These are phyloP conservation scores for Euproctis similis DNA, from an alignment of 2,888 invertebrate species.

Conservation along the genomic window DNA sequence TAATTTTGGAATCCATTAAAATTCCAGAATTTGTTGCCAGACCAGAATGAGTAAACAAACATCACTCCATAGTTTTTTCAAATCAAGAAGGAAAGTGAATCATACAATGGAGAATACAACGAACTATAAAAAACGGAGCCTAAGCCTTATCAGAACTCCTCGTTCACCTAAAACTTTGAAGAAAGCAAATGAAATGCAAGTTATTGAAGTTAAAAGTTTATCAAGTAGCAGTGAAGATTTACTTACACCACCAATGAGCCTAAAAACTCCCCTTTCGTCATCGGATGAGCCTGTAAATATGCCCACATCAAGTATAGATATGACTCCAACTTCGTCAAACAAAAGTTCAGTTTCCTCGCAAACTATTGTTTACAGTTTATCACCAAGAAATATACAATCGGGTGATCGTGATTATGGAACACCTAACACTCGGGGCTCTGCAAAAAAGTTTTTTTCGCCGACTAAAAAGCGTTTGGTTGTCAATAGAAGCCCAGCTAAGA, in stretches of 20 bases:
- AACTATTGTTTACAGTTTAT: constrained; percentile 13
- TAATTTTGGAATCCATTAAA: too few species aligned
- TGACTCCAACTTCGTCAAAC: background rate
- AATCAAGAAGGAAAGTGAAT: constrained; percentile 17
- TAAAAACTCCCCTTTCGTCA: background rate
- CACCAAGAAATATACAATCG: constrained; percentile 7
- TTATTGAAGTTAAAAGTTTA: constrained; percentile 27
- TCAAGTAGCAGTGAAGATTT: constrained; percentile 23
- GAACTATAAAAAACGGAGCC: constrained; percentile 28
- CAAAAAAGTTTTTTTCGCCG: constrained; percentile 47
- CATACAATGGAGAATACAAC: constrained; percentile 11
- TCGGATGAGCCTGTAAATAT: background rate
- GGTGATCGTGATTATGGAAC: constrained; percentile 15
- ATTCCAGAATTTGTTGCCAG: too few species aligned
- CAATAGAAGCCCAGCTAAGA: constrained; percentile 34
- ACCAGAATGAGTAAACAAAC: constrained; percentile 14
- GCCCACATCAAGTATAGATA: background rate
- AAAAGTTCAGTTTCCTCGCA: constrained; percentile 7
- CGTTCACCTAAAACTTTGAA: constrained; percentile 28
- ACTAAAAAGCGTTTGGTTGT: constrained; percentile 39
- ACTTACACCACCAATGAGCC: constrained; percentile 1
- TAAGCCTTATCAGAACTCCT: constrained; percentile 26
- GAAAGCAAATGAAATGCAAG: constrained; percentile 7
- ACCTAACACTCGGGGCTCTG: constrained; percentile 22
- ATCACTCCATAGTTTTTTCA: constrained; percentile 22